A percentile compares a stretch with the other conserved stretches of the same genome.
Conservation (phyloP, 2,797 vertebrate species). For the Yasuhikotakia modesta region DNA sequence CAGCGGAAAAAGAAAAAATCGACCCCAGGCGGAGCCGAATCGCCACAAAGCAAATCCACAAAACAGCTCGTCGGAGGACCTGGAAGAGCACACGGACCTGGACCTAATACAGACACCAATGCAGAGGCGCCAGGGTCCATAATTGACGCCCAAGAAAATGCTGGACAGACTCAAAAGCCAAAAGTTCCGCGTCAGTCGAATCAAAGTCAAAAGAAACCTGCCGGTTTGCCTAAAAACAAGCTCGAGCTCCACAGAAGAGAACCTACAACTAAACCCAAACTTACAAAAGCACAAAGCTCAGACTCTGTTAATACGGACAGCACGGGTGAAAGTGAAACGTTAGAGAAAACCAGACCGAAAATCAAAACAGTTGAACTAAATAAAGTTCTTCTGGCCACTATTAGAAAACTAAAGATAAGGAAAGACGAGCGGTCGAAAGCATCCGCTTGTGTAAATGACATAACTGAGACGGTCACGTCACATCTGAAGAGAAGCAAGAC, state of each 20-base stretch:
- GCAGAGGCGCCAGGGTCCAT: too few species aligned
- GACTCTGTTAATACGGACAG: not conserved
- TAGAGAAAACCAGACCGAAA: not conserved
- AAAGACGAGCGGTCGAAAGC: not conserved
- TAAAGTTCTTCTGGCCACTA: slow-evolving; percentile 52
- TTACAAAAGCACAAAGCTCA: not conserved
- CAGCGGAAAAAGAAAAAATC: not conserved
- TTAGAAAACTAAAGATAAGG: slow-evolving; percentile 66
- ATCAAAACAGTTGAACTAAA: not conserved
- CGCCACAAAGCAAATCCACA: not conserved
- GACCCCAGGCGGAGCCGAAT: not conserved
- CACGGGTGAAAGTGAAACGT: not conserved
- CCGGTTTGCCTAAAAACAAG: too few species aligned
- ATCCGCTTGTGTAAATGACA: slow-evolving; percentile 59
- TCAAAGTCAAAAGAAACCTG: slow-evolving; percentile 22
- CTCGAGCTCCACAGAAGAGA: not conserved
- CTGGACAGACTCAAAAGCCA: not conserved
- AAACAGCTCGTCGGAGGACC: not conserved
- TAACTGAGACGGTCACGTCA: slow-evolving; percentile 25
- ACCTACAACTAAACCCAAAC: not conserved
- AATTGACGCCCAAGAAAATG: not conserved
- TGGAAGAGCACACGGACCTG: not conserved
- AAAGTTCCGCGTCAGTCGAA: not conserved
- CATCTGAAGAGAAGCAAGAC: slow-evolving; percentile 50
- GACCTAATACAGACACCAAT: not conserved